phyloP scores from a whole-genome alignment of 1,140 invertebrate species.

The Drosophila athabasca region DNA sequence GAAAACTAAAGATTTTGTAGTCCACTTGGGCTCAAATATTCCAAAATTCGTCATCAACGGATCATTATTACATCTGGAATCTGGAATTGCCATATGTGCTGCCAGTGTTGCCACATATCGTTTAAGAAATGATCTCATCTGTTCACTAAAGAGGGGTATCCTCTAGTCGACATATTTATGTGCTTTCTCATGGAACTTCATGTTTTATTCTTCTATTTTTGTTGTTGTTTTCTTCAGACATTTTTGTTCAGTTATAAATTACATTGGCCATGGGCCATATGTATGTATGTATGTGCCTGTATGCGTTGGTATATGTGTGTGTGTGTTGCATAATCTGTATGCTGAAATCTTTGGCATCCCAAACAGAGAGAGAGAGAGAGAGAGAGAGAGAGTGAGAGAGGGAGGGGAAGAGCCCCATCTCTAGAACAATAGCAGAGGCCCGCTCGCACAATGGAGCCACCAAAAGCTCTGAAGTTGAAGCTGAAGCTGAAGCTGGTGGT shows the following conservation, averaged over 20 bases:
- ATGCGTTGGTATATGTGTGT: slow-evolving; percentile 38
- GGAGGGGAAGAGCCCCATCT: slow-evolving; percentile 3
- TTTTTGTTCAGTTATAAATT: slow-evolving; percentile 81
- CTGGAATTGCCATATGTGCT: no score
- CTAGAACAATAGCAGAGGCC: slow-evolving; percentile 67
- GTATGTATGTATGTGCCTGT: slow-evolving; percentile 9
- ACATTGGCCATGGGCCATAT: slow-evolving; percentile 61
- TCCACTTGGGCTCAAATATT: no score
- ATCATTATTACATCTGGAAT: no score
- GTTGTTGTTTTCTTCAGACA: slow-evolving; percentile 44
- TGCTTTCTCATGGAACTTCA: no score
- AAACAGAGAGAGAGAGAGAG: slow-evolving; percentile 21
- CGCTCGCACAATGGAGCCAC: slow-evolving; percentile 52
- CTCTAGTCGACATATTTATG: no score
- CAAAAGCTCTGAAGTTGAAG: background rate
- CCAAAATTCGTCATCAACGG: no score
- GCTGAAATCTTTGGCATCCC: slow-evolving; percentile 76
- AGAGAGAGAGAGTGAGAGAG: slow-evolving; percentile 5
- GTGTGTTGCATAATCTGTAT: slow-evolving; percentile 68
- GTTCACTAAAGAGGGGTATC: no score
- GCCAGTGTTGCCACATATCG: no score
- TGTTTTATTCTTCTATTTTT: slow-evolving; percentile 17
- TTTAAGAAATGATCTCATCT: no score
- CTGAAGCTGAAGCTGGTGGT: slow-evolving; percentile 14
- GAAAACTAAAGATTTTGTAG: no score